Conservation (phyloP, 2,113 vertebrate species). For the Chelonoidis abingdonii region DNA sequence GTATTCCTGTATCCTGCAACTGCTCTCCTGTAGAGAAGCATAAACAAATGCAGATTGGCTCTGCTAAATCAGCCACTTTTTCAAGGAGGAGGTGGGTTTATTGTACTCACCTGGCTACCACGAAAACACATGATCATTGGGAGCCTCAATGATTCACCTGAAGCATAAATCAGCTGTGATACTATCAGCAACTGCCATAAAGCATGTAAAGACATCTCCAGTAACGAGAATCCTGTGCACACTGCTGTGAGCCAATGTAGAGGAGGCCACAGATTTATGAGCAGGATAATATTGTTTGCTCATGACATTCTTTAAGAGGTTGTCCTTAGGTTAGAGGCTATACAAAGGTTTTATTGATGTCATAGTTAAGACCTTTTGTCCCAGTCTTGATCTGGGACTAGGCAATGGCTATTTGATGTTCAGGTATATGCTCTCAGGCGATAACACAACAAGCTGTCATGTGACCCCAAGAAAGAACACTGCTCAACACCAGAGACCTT, state of each 20-base stretch:
- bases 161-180: not conserved
- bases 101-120: not conserved
- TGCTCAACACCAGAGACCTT: not conserved
- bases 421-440: slow-evolving; percentile 8
- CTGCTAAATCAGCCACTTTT: not conserved
- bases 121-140: not conserved
- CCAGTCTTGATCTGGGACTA: not conserved
- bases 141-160: not conserved
- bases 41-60: not conserved
- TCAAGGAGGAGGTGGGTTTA: not conserved
- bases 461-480: not conserved
- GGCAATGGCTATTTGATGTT: not conserved
- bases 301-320: not conserved
- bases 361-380: not conserved
- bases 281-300: not conserved
- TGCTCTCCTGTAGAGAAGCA: not conserved
- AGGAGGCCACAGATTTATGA: not conserved
- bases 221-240: not conserved
- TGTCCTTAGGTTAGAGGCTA: not conserved
- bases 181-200: not conserved
- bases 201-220: not conserved
- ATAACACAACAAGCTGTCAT: not conserved
- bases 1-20: not conserved
- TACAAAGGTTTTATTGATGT: not conserved
- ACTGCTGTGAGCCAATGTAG: not conserved